These are phyloP conservation scores for Lemur catta DNA, from an alignment of 2,797 vertebrate species.

Conservation along the genomic window DNA sequence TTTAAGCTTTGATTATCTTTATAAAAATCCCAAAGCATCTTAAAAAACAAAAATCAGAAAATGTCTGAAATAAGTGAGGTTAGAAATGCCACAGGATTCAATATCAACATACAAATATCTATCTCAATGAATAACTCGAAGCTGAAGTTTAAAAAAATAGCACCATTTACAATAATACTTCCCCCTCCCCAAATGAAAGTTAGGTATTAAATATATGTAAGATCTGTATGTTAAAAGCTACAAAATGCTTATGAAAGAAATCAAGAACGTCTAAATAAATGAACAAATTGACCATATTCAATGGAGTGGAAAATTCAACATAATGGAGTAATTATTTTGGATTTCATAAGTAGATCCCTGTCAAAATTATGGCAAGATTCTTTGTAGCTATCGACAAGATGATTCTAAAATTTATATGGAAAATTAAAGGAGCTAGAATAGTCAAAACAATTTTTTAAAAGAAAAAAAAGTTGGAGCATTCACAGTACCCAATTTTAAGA, in stretches of 20 bases:
- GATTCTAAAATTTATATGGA: background rate
- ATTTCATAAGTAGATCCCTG: background rate
- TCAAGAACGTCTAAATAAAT: background rate
- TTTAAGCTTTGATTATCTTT: background rate
- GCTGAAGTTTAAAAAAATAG: background rate
- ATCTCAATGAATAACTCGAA: background rate
- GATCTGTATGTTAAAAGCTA: background rate
- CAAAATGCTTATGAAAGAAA: background rate
- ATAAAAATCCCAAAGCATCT: slow-evolving; percentile 16
- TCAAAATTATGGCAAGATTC: background rate
- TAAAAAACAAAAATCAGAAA: background rate
- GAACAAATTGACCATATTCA: background rate
- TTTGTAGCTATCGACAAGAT: background rate
- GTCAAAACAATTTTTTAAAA: background rate
- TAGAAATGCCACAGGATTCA: background rate
- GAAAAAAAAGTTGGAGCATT: background rate
- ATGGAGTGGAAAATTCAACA: background rate
- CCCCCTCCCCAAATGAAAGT: background rate
- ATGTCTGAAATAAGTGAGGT: slow-evolving; percentile 1
- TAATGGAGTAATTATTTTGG: background rate
- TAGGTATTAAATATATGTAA: background rate
- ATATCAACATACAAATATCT: background rate
- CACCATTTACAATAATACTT: background rate
- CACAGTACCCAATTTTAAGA: background rate
- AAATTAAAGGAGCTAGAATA: background rate